Percentiles rank a stretch among this genome's conserved stretches.
Conservation (phyloP, 64 coral and sea anemone species). For the Actinia tenebrosa region DNA sequence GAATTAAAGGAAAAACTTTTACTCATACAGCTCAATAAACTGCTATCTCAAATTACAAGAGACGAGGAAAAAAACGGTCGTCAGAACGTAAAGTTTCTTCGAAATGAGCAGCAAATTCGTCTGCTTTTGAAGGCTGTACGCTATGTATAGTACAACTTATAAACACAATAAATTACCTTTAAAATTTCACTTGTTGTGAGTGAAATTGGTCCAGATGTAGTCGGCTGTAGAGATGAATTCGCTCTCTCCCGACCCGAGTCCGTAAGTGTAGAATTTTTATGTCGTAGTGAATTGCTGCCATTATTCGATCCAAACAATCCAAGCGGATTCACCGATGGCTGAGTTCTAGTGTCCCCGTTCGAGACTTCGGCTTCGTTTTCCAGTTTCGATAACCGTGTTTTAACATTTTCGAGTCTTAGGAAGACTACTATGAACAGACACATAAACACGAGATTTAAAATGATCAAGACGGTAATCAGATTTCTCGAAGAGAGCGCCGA, state of each 20-base stretch:
- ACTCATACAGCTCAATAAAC: background rate
- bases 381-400: conserved; percentile 45
- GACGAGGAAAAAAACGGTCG: conserved; percentile 1
- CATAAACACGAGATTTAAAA: conserved; percentile 83
- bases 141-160: background rate
- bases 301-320: conserved; percentile 4
- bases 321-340: background rate
- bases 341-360: background rate
- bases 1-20: conserved; percentile 11
- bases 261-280: background rate
- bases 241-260: conserved; percentile 40
- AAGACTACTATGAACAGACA: conserved; percentile 79
- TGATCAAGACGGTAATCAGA: conserved; percentile 48
- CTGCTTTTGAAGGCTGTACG: background rate
- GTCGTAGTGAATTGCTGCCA: background rate
- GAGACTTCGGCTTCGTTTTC: conserved; percentile 22
- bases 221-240: conserved; percentile 27
- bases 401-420: conserved; percentile 52
- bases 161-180: conserved; percentile 8
- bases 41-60: conserved; percentile 23
- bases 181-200: conserved; percentile 9
- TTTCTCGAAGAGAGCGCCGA: conserved; percentile 17
- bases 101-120: conserved; percentile 9
- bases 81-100: background rate
- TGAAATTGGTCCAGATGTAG: conserved; percentile 22